Evolutionary conservation across 2,888 invertebrate genomes (phyloP).

Genomic region (Pristionchus japonicus): DNA sequence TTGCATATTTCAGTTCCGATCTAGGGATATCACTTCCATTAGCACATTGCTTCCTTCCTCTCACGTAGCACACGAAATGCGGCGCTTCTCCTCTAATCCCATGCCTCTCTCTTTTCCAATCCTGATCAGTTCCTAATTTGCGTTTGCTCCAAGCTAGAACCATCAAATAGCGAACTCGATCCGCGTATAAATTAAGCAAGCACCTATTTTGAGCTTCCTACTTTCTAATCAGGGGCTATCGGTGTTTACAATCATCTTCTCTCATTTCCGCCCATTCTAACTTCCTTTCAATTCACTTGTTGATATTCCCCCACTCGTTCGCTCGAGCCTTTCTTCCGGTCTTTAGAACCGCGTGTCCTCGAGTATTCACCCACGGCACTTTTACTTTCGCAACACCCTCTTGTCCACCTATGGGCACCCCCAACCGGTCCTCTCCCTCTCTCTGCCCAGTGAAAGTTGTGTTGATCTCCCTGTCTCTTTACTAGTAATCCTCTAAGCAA

Average conservation of each 20-base stretch:
- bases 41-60: no score
- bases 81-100: background rate
- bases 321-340: background rate
- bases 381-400: slow-evolving; percentile 34
- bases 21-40: no score
- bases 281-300: no score
- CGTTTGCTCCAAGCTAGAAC: background rate
- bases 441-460: slow-evolving; percentile 1
- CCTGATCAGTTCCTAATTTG: background rate
- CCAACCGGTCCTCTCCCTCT: background rate
- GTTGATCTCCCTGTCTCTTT: slow-evolving; percentile 37
- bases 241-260: background rate
- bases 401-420: background rate
- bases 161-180: background rate
- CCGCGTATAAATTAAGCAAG: background rate
- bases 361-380: background rate
- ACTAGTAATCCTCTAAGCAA: slow-evolving; percentile 38
- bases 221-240: background rate
- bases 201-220: background rate
- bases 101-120: background rate
- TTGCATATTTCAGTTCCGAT: no score
- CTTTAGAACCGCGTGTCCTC: slow-evolving; percentile 9
- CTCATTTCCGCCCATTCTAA: background rate
- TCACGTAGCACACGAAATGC: background rate
- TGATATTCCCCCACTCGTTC: background rate